Evolutionary conservation across 2,888 invertebrate species (phyloP).

Genomic region (Holacanthella duospinosa): DNA sequence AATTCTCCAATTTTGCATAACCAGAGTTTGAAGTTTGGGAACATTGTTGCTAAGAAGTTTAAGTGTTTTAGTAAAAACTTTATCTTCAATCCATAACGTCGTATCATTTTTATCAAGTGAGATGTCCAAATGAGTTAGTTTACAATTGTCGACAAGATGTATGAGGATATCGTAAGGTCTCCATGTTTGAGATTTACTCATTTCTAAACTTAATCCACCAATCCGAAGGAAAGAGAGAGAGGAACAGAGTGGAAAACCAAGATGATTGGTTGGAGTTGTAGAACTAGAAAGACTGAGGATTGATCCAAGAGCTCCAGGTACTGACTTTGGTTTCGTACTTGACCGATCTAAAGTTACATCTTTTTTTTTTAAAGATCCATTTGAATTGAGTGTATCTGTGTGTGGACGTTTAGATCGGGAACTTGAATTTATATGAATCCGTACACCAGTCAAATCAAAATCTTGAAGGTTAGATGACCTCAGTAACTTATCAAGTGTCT

Average conservation of each 20-base stretch:
- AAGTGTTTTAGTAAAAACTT: constrained; percentile 25
- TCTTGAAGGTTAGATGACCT: constrained; percentile 47
- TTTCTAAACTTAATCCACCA: constrained; percentile 31
- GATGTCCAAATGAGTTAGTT: constrained; percentile 33
- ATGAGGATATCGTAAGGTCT: constrained; percentile 27
- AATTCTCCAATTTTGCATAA: constrained; percentile 30
- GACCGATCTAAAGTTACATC: neutral
- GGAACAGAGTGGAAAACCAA: neutral
- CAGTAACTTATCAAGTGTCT: constrained; percentile 46
- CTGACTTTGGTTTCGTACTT: neutral
- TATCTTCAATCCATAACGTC: constrained; percentile 23
- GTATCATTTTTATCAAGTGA: constrained; percentile 31
- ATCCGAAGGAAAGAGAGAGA: constrained; percentile 29
- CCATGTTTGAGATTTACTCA: constrained; percentile 27
- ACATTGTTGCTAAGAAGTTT: constrained; percentile 29
- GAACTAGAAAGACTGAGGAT: constrained; percentile 3
- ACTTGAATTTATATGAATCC: constrained; percentile 43
- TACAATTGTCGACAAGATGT: constrained; percentile 26
- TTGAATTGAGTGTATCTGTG: neutral
- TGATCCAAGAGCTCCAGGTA: neutral
- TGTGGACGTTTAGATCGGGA: constrained; percentile 3
- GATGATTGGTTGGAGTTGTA: neutral
- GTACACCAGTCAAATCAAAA: constrained; percentile 47
- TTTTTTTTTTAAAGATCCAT: neutral
- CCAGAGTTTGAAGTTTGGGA: constrained; percentile 30